Percentiles rank a stretch among this genome's conserved stretches.
These are phyloP conservation scores for Egretta garzetta DNA, from an alignment of 2,113 vertebrate genomes.

Conservation along the genomic window DNA sequence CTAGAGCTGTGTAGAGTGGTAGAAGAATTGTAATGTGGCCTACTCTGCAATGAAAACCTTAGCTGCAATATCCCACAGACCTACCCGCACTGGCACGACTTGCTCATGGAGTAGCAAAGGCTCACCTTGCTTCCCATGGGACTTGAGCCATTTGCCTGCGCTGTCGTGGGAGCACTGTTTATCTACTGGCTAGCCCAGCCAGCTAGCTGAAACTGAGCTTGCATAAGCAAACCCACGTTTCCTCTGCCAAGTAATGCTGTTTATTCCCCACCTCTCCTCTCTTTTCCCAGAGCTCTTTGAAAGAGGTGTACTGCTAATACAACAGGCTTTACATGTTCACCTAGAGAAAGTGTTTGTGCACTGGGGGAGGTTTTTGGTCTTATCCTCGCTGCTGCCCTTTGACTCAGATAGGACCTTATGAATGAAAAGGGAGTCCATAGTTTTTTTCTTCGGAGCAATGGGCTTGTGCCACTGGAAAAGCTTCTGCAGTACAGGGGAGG, in stretches of 20 bases:
- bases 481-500: background rate
- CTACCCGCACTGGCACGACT: background rate
- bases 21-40: background rate
- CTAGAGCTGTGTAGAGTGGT: background rate
- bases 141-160: background rate
- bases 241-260: background rate
- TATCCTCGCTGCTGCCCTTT: background rate
- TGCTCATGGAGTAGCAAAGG: rapidly evolving
- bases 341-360: background rate
- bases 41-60: background rate
- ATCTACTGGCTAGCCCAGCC: background rate
- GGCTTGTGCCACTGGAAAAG: background rate
- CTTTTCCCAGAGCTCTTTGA: background rate
- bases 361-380: background rate
- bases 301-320: background rate
- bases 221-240: background rate
- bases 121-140: background rate
- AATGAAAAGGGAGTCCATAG: background rate
- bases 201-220: background rate
- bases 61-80: background rate
- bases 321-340: background rate
- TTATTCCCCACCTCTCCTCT: background rate
- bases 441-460: background rate
- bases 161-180: background rate
- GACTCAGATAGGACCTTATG: background rate